phyloP scores from a whole-genome alignment of 2,888 invertebrate species.

The Pammene fasciana region DNA sequence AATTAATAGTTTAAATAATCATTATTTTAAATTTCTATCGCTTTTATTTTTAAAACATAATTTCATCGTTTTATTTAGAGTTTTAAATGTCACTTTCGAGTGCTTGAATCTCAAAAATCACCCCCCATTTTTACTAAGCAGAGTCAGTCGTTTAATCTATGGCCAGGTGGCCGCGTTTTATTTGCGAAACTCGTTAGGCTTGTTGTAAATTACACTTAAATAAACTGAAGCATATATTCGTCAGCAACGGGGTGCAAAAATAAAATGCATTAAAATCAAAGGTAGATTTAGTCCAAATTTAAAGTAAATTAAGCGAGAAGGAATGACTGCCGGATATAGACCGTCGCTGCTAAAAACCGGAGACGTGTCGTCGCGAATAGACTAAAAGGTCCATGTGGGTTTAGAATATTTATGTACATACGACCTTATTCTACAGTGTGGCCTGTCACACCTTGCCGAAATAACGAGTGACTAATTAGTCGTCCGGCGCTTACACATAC shows the following conservation, averaged over 20 bases:
- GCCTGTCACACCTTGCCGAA: constrained; percentile 54
- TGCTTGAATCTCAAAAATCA: too few relatives aligned
- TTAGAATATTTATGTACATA: background rate
- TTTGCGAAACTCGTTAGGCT: too few relatives aligned
- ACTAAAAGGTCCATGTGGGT: background rate
- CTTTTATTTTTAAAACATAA: too few relatives aligned
- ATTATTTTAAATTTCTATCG: too few relatives aligned
- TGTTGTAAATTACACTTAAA: too few relatives aligned
- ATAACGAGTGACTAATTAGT: constrained; percentile 67
- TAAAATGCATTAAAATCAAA: constrained; percentile 33
- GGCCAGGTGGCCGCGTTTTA: too few relatives aligned
- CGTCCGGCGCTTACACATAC: constrained; percentile 55
- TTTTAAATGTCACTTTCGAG: too few relatives aligned
- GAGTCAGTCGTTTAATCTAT: too few relatives aligned
- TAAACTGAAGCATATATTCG: background rate
- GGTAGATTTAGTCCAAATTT: constrained; percentile 60
- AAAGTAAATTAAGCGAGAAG: constrained; percentile 61
- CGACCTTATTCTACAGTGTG: constrained; percentile 34
- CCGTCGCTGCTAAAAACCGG: constrained; percentile 39
- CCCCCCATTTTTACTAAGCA: too few relatives aligned
- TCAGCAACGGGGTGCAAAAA: background rate
- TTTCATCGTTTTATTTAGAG: too few relatives aligned
- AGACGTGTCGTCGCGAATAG: constrained; percentile 43
- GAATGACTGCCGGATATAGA: constrained; percentile 48
- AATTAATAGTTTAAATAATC: too few relatives aligned